Evolutionary conservation across 2,888 invertebrate genomes (phyloP).

Genomic region (Calephelis perditalis): DNA sequence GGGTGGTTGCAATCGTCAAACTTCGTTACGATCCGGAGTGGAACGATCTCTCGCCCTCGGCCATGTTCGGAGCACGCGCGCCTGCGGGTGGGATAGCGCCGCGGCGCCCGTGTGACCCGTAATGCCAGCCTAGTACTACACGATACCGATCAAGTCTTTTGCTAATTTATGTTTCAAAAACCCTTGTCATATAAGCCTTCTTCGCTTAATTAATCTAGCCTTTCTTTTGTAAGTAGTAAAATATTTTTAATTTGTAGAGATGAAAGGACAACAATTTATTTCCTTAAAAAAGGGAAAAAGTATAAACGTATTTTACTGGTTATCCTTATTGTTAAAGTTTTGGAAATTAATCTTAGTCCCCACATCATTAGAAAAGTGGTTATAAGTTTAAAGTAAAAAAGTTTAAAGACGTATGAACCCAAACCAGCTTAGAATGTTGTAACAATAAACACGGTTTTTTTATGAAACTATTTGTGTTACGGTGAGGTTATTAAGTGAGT

Average conservation of each 20-base stretch:
- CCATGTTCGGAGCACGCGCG: slow-evolving; percentile 70
- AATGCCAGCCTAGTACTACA: slow-evolving; percentile 54
- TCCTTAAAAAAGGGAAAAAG: too few relatives aligned
- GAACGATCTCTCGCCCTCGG: slow-evolving; percentile 73
- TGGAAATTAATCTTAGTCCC: too few relatives aligned
- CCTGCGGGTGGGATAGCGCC: slow-evolving; percentile 63
- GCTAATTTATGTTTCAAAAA: slow-evolving; percentile 45
- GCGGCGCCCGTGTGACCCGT: slow-evolving; percentile 54
- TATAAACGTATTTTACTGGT: too few relatives aligned
- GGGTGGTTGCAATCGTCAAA: slow-evolving; percentile 70
- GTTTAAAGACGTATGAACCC: too few relatives aligned
- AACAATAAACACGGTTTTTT: too few relatives aligned
- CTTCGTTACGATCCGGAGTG: slow-evolving; percentile 71
- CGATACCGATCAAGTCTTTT: slow-evolving; percentile 49
- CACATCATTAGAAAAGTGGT: too few relatives aligned
- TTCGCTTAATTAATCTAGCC: slow-evolving; percentile 10
- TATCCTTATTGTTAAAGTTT: too few relatives aligned
- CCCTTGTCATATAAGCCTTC: slow-evolving; percentile 15
- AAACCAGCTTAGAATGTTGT: too few relatives aligned
- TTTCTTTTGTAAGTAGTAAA: slow-evolving; percentile 3
- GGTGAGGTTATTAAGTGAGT: too few relatives aligned
- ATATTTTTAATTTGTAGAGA: slow-evolving; percentile 7
- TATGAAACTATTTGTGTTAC: too few relatives aligned
- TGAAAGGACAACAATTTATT: too few relatives aligned
- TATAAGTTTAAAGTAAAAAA: too few relatives aligned